Evolutionary conservation across 2,797 vertebrate species (phyloP), one percentile per base, ranked within the genome.

Genomic region (Agapornis canus): DNA sequence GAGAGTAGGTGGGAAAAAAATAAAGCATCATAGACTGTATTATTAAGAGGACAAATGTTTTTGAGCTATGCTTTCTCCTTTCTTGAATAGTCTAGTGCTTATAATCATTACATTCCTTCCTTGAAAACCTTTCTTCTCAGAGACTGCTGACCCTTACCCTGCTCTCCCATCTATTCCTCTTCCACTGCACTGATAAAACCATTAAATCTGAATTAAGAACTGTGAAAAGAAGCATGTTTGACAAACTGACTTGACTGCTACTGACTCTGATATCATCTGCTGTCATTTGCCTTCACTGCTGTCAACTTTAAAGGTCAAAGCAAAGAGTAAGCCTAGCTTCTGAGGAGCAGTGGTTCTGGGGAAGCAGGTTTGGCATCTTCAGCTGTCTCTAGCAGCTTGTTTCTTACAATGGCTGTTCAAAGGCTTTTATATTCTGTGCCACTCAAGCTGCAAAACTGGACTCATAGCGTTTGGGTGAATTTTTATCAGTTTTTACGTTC

Each of bases 301-400:
- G 92, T 72, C 73, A 84, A 39, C 69, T 21, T 42, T 40, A 90
- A 93, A 88, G 79, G 85, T 90, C 76, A 91, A 91, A 95, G 66
- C 43, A 82, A 92, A 91, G 49, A 78, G 18, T 35, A 69, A 92
- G 51, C 0, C 0, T n/a, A 71, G 61, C 42, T 84, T 26, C 13
- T 4, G 47, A 72, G 71, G 48, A 35, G 45, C 60, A 82, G n/a
- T 0, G 0, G 19, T 29, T n/a, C 61, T 19, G 7, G 31, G 32
- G 39, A 83, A 78, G 70, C 26, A 81, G 14, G 59, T 3, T 3
- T 35, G 76, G 42, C 42, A 59, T 72, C 76, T 72, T 48, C 29
- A 19, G 35, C 13, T 0, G 0, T 18, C 77, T 31, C 3, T 0
- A 68, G 47, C 31, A 82, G 14, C n/a, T 48, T 13, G 5, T 69